Percentiles rank a stretch among this genome's conserved stretches.
Conservation (phyloP, 2,113 vertebrate species). For the Hymenochirus boettgeri region DNA sequence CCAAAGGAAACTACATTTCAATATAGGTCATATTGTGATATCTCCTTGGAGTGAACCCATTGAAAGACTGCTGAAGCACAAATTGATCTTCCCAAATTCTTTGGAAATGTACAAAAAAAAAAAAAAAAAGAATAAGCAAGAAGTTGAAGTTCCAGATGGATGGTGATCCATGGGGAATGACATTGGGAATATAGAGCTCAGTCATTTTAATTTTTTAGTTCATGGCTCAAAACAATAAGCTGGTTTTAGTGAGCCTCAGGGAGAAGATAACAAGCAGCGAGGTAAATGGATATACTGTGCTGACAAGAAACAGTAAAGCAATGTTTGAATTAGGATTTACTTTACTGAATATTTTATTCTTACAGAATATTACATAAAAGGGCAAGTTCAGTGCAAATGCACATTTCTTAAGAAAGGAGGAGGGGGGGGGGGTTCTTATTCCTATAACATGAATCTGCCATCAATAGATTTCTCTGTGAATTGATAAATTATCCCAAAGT, state of each 20-base stretch:
- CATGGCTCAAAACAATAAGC: conserved; percentile 32
- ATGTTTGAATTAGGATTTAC: conserved; percentile 16
- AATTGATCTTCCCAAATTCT: conserved; percentile 9
- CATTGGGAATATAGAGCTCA: conserved; percentile 35
- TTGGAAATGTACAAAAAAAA: conserved; percentile 9
- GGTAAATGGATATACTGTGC: conserved; percentile 28
- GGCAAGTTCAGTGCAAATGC: too few species aligned
- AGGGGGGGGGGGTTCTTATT: too few species aligned
- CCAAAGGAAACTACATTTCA: too few species aligned
- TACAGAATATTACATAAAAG: conserved; percentile 18
- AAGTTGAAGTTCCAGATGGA: conserved; percentile 34
- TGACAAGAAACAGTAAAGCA: conserved; percentile 27
- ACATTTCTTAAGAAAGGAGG: too few species aligned
- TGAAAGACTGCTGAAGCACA: conserved; percentile 8
- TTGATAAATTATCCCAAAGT: too few species aligned
- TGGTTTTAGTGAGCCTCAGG: conserved; percentile 34
- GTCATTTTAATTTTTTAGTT: conserved; percentile 39
- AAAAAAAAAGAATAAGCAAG: background rate
- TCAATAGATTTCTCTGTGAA: too few species aligned
- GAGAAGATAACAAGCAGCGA: conserved; percentile 31
- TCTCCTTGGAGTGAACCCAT: conserved; percentile 7
- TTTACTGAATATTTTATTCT: conserved; percentile 17
- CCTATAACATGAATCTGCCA: too few species aligned
- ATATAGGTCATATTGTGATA: too few species aligned
- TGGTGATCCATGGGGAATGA: conserved; percentile 23